phyloP scores from a whole-genome alignment of 1,140 invertebrate species.

The Maniola jurtina region DNA sequence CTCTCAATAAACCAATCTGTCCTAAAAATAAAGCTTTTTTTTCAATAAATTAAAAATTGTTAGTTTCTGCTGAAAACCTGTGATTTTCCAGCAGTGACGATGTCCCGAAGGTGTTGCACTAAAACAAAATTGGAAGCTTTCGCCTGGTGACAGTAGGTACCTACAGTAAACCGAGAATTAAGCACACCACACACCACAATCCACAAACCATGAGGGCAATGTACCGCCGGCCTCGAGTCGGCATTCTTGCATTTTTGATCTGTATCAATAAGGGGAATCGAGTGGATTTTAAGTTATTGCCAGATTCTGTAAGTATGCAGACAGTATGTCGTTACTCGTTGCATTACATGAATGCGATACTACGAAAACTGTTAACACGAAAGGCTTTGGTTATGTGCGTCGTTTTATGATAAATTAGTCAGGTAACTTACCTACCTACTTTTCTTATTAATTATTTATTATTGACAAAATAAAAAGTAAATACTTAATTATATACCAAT shows the following conservation, averaged over 20 bases:
- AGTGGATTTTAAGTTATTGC: conserved; percentile 4
- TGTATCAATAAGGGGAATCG: conserved; percentile 22
- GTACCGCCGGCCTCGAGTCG: conserved; percentile 51
- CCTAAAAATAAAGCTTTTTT: too few species aligned
- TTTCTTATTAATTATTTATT: too few species aligned
- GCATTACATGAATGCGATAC: background rate
- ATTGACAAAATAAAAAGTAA: too few species aligned
- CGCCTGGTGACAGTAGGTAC: conserved; percentile 38
- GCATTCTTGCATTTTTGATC: conserved; percentile 50
- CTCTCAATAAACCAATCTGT: background rate
- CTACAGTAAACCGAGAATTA: conserved; percentile 38
- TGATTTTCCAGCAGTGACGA: too few species aligned
- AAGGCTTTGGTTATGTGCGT: too few species aligned
- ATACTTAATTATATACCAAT: too few species aligned
- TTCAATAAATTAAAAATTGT: too few species aligned
- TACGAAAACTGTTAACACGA: too few species aligned
- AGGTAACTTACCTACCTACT: too few species aligned
- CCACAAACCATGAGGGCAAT: conserved; percentile 41
- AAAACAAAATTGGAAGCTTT: conserved; percentile 27
- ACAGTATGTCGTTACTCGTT: background rate
- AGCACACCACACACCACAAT: conserved; percentile 9
- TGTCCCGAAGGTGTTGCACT: conserved; percentile 26
- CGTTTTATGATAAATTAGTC: too few species aligned
- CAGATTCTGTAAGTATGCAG: background rate
- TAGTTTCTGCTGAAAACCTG: too few species aligned